These are phyloP conservation scores for Pseudolaguvia tuberculata DNA, from an alignment of 2,113 vertebrate species.

Conservation along the genomic window DNA sequence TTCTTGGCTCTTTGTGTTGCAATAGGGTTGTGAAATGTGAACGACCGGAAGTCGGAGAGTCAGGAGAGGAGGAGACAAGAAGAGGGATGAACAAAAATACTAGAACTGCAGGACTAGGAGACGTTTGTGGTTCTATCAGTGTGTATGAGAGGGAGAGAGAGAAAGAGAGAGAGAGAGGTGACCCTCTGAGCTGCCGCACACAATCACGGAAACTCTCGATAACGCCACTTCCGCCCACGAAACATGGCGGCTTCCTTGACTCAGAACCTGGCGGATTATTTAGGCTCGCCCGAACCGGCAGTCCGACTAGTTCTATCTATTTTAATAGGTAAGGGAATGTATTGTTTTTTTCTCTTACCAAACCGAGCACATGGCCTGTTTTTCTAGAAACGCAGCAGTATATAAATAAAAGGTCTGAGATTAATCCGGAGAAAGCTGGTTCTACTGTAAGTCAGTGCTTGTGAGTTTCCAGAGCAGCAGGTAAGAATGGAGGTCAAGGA, in stretches of 20 bases:
- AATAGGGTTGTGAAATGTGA: not conserved
- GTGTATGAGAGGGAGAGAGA: not conserved
- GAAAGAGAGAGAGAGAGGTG: slow-evolving; percentile 12
- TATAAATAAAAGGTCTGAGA: not conserved
- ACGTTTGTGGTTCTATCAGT: not conserved
- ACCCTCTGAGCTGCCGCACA: slow-evolving; percentile 26
- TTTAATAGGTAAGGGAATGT: slow-evolving; percentile 75
- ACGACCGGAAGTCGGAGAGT: not conserved
- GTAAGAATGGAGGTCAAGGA: not conserved
- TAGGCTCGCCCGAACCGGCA: slow-evolving; percentile 86
- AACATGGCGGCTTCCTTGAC: slow-evolving; percentile 77
- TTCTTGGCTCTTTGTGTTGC: not conserved
- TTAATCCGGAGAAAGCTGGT: not conserved
- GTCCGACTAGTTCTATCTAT: slow-evolving; percentile 85
- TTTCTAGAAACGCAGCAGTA: not conserved
- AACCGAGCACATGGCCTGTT: not conserved
- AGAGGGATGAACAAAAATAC: slow-evolving; percentile 27
- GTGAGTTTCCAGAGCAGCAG: not conserved
- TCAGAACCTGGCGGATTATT: slow-evolving; percentile 72
- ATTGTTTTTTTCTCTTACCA: not conserved
- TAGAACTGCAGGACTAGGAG: not conserved
- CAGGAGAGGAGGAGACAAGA: slow-evolving; percentile 14
- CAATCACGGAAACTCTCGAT: slow-evolving; percentile 51
- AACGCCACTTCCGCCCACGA: slow-evolving; percentile 69
- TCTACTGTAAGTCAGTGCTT: not conserved